These are phyloP conservation scores for Mongoloraphidia duomilia DNA, from an alignment of 2,888 invertebrate species.

Conservation along the genomic window DNA sequence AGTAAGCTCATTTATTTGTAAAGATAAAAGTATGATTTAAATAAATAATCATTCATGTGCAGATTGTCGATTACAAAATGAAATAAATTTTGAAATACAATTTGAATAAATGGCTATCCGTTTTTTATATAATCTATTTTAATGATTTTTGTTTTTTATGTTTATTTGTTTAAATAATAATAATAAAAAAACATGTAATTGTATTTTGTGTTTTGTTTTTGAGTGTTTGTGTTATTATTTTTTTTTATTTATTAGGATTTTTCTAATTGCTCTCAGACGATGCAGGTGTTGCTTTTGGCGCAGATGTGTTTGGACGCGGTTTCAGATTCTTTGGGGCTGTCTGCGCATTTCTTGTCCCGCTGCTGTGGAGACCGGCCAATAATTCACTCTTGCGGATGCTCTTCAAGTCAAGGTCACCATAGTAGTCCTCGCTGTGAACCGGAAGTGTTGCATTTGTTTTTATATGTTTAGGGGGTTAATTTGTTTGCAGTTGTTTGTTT, in stretches of 20 bases:
- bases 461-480: not conserved
- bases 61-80: too few species aligned
- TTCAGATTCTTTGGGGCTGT: constrained; percentile 27
- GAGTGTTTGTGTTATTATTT: not conserved
- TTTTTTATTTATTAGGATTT: not conserved
- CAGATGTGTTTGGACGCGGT: constrained; percentile 29
- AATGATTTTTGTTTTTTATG: too few species aligned
- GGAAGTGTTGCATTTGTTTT: constrained; percentile 4
- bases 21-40: too few species aligned
- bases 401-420: constrained; percentile 89
- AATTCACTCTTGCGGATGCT: constrained; percentile 88
- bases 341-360: constrained; percentile 37
- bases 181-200: not conserved
- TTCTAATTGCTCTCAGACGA: constrained; percentile 25
- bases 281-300: constrained; percentile 22
- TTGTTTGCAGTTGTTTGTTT: not conserved
- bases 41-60: too few species aligned
- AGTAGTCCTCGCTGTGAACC: constrained; percentile 87
- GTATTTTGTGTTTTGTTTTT: not conserved
- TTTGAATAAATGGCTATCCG: too few species aligned
- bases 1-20: too few species aligned
- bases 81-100: too few species aligned
- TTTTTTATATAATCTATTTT: too few species aligned
- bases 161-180: too few species aligned
- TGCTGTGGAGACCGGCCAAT: constrained; percentile 59